phyloP scores from a whole-genome alignment of 2,113 vertebrate genomes.

The Odontophorus gujanensis region DNA sequence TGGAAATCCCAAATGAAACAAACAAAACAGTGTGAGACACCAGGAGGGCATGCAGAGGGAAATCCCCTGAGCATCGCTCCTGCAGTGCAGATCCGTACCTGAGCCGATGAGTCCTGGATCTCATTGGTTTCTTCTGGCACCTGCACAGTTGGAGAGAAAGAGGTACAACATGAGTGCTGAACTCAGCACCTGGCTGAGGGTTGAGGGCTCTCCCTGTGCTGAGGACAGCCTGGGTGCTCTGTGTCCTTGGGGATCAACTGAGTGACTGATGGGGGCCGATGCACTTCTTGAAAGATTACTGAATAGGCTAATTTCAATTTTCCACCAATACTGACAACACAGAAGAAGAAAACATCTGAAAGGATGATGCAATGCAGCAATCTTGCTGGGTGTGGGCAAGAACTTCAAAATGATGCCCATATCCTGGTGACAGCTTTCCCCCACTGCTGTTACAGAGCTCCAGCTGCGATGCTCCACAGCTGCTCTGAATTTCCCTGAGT shows the following conservation, averaged over 20 bases:
- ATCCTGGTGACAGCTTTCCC: neutral
- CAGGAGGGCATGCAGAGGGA: fast-evolving
- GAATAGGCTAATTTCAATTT: fast-evolving
- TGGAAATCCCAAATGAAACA: neutral
- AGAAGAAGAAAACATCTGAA: neutral
- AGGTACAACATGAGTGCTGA: neutral
- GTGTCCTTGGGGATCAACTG: neutral
- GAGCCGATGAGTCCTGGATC: neutral
- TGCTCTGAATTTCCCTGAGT: neutral
- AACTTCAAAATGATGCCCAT: neutral
- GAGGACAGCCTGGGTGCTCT: neutral
- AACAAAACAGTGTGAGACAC: neutral
- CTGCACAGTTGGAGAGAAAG: neutral
- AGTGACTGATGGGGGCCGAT: neutral
- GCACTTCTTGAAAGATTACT: neutral
- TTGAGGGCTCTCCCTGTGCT: neutral
- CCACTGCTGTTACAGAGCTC: neutral
- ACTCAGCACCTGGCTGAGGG: neutral
- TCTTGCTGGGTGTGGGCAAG: neutral
- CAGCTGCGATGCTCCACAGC: conserved; percentile 22
- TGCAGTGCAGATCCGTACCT: neutral
- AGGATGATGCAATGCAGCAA: neutral
- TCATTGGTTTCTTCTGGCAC: conserved; percentile 48
- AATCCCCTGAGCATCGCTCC: neutral
- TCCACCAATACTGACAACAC: neutral